Evolutionary conservation across 2,797 vertebrate species (phyloP).

Genomic region (Melanotaenia trifasciata): DNA sequence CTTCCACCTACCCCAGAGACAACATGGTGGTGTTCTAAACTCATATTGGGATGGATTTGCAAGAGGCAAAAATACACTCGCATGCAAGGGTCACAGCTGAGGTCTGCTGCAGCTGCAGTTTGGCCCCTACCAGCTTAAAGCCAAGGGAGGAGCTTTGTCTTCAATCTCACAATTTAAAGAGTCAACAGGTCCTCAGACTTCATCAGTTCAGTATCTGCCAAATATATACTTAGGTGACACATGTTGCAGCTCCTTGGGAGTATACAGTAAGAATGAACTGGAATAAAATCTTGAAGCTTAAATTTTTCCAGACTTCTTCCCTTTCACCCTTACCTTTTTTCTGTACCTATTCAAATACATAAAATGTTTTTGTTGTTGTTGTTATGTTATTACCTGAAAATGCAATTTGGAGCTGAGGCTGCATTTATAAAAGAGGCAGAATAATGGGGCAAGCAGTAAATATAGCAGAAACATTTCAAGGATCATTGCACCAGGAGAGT

Average conservation of each 20-base stretch:
- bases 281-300: constrained; percentile 1
- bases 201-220: constrained; percentile 23
- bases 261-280: constrained; percentile 6
- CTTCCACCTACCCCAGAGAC: constrained; percentile 39
- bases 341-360: neutral
- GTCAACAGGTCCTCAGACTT: constrained; percentile 36
- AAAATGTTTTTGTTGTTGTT: neutral
- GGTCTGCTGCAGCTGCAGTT: constrained; percentile 52
- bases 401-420: neutral
- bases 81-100: constrained; percentile 60
- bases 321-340: neutral
- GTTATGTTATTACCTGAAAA: constrained; percentile 4
- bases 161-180: constrained; percentile 19
- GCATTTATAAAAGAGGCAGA: neutral
- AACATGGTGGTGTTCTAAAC: constrained; percentile 58
- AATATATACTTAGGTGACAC: constrained; percentile 30
- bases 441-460: neutral
- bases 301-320: neutral
- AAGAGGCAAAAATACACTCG: constrained; percentile 77
- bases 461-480: neutral
- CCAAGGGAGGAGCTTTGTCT: constrained; percentile 16
- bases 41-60: constrained; percentile 67
- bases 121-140: constrained; percentile 20
- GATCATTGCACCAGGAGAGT: neutral
- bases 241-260: constrained; percentile 13